phyloP scores from a whole-genome alignment of 2,113 vertebrate species.

The Megatriorchis doriae region DNA sequence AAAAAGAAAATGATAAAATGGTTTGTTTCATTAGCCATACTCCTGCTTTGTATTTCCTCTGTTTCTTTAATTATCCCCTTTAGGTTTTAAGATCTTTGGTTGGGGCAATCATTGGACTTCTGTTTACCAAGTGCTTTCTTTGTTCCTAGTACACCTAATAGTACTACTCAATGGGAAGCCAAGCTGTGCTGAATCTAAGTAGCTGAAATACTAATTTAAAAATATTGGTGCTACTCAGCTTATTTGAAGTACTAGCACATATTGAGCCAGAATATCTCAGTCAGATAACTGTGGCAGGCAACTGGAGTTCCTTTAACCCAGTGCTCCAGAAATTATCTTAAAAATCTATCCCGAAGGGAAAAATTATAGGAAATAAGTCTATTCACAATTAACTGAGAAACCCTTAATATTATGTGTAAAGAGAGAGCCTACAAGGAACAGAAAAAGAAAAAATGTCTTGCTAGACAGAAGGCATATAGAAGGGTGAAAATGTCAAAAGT shows the following conservation, averaged over 20 bases:
- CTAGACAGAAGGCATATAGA: not conserved
- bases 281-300: not conserved
- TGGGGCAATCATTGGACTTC: not conserved
- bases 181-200: not conserved
- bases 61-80: not conserved
- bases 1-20: not conserved
- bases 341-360: not conserved
- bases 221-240: not conserved
- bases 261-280: not conserved
- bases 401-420: not conserved
- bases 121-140: not conserved
- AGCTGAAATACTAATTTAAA: not conserved
- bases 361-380: not conserved
- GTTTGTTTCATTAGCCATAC: not conserved
- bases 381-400: not conserved
- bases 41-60: not conserved
- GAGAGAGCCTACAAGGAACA: not conserved
- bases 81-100: not conserved
- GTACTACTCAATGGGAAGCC: not conserved
- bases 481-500: not conserved
- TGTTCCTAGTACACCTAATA: not conserved
- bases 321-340: not conserved
- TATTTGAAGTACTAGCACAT: not conserved
- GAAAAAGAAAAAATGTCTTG: not conserved
- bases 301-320: not conserved